Percentiles rank a stretch among this genome's conserved stretches.
phyloP scores from a whole-genome alignment of 1,140 invertebrate species.

The Penaeus chinensis region DNA sequence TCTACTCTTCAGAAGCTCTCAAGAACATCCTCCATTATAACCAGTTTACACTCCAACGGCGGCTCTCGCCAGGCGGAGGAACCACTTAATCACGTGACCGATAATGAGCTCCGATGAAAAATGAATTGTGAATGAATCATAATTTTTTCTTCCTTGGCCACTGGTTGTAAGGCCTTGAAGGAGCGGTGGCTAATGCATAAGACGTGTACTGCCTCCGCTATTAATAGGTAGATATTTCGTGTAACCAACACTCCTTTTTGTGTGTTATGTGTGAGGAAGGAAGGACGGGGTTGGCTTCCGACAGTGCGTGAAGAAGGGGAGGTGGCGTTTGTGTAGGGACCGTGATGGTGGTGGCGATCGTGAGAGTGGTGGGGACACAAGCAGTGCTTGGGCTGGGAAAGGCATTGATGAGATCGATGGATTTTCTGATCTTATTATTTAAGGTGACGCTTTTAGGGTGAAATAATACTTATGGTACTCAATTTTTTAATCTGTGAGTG shows the following conservation, averaged over 20 bases:
- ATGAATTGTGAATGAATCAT: constrained; percentile 52
- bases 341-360: background rate
- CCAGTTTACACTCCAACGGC: constrained; percentile 8
- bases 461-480: no score
- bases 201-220: constrained; percentile 37
- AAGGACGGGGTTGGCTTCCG: background rate
- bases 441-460: no score
- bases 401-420: no score
- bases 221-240: constrained; percentile 54
- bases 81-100: constrained; percentile 52
- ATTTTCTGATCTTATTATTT: no score
- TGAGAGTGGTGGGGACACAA: background rate
- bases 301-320: background rate
- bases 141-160: constrained; percentile 27
- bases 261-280: constrained; percentile 33
- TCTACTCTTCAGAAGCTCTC: no score
- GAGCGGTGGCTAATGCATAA: constrained; percentile 35
- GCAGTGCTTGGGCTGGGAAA: no score
- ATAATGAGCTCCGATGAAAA: constrained; percentile 51
- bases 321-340: background rate
- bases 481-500: no score
- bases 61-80: constrained; percentile 10
- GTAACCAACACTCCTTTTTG: constrained; percentile 47
- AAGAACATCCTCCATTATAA: background rate
- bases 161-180: constrained; percentile 22